A percentile compares a stretch with the other conserved stretches of the same genome.
phyloP scores from a whole-genome alignment of 1,140 invertebrate genomes.

The Drosophila guanche region DNA sequence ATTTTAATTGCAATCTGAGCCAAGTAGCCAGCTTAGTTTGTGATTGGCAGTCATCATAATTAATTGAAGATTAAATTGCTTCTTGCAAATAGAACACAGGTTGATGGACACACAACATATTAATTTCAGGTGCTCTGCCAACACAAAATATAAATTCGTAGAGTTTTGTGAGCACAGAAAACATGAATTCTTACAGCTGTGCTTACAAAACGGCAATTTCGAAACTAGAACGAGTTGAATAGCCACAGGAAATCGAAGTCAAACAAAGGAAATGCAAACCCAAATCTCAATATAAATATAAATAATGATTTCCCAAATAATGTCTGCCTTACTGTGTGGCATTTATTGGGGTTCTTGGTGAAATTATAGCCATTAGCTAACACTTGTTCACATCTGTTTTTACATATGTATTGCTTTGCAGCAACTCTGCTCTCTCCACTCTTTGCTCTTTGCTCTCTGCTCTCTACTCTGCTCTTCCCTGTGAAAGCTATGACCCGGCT shows the following conservation, averaged over 20 bases:
- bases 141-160: too few species aligned
- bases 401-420: constrained; percentile 70
- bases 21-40: too few species aligned
- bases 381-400: constrained; percentile 75
- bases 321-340: not conserved
- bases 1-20: too few species aligned
- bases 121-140: not conserved
- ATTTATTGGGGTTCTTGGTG: not conserved
- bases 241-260: not conserved
- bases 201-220: not conserved
- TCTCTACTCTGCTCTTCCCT: too few species aligned
- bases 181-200: not conserved
- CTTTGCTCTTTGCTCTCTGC: not conserved
- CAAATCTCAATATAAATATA: not conserved
- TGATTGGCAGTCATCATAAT: not conserved
- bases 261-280: not conserved
- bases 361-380: constrained; percentile 56
- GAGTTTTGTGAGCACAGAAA: too few species aligned
- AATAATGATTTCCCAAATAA: constrained; percentile 18
- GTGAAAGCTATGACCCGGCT: constrained; percentile 45
- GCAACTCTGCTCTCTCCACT: constrained; percentile 19
- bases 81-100: not conserved
- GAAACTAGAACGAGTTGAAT: constrained; percentile 1
- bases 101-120: not conserved
- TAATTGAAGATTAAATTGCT: constrained; percentile 27